Base-by-base conservation (phyloP, 2,797 vertebrate species). In the Ctenopoma kingsleyae region DNA sequence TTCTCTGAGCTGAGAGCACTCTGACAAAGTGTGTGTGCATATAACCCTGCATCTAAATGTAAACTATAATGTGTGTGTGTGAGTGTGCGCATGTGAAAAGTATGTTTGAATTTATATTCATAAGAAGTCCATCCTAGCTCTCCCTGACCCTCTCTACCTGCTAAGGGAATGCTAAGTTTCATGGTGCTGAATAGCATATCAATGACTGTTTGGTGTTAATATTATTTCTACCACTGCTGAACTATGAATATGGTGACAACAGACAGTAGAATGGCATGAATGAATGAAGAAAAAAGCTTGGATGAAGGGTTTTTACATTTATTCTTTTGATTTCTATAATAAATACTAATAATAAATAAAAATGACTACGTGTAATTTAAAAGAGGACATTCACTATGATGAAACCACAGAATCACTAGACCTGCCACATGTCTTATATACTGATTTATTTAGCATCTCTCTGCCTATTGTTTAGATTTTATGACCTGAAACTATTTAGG, bases 51-150 rank as follows among this genome's bases (percentile, higher is more conserved):
- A 70, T 87, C 67, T 58, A 61, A 77, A 82, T 80, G 59, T 61
- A 55, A 66, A 51, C n/a, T 32, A 32, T 32, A 47, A 16, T 23
- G 51, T 57, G 36, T 46, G 36, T 46, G 32, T 58, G 27, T 38
- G 35, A 19, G 48, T 49, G n/a, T 1, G 23, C 20, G 30, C 1
- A 2, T 58, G 59, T 27, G 44, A 73, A 44, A 49, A 49, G 54
- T 41, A 80, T 76, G 80, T 80, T 78, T 30, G 53, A 6, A 84
- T 92, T 88, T 75, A 83, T 87, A 91, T 91, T 89, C 89, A 85
- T 67, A 64, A 82, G 79, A 71, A 82, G 82, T 77, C 76, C 48
- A 69, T 78, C 61, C 48, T 20, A 53, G 67, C 80, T 83, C 81
- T 72, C 70, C 30, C 76, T 90, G 88, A 92, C 88, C 89, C 66